Evolutionary conservation across 2,113 vertebrate species (phyloP), one percentile per base, ranked within the genome.

Genomic region (Panthera tigris): DNA sequence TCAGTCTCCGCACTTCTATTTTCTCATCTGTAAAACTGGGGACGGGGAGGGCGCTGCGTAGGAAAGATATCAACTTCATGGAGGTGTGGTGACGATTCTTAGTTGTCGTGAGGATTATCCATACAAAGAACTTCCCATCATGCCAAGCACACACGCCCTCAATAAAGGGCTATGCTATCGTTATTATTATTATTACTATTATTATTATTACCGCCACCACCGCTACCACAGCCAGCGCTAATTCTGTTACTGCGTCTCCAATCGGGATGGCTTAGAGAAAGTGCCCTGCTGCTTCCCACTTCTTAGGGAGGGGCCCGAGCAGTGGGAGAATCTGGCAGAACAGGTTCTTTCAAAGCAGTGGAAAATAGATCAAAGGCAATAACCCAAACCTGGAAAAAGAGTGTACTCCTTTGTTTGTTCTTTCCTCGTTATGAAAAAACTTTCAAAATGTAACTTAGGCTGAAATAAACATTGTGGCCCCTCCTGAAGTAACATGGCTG

Each of bases 341-440:
- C 97, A 74, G 93, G 97, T 97, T 97, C 95, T 68, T 63, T 48
- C 74, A 94, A 94, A 95, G 95, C 73, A 55, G 48, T 87, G 95
- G 87, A 83, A 95, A 97, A 85, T 92, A 97, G 96, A 97, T 96
- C 86, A 96, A 94, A 80, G 83, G 86, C 25, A 45, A 95, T 94
- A 93, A 93, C 52, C n/a, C 69, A 97, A 92, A 87, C 73, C 86
- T 86, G 55, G 48, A 41, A 88, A 78, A 97, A 93, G 89, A 97
- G 96, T 95, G 79, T n/a, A 65, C 61, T 82, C 79, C 69, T 97
- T 96, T 96, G 92, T 92, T 91, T 76, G 81, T 76, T 96, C 76
- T 55, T 92, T 86, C 18, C 86, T 41, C 33, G 79, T 39, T 88
- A 55, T 52, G 73, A 63, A 89, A 68, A 69, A 81, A 19, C 57